Conservation (phyloP, 2,888 invertebrate genomes). For the Penaeus monodon region DNA sequence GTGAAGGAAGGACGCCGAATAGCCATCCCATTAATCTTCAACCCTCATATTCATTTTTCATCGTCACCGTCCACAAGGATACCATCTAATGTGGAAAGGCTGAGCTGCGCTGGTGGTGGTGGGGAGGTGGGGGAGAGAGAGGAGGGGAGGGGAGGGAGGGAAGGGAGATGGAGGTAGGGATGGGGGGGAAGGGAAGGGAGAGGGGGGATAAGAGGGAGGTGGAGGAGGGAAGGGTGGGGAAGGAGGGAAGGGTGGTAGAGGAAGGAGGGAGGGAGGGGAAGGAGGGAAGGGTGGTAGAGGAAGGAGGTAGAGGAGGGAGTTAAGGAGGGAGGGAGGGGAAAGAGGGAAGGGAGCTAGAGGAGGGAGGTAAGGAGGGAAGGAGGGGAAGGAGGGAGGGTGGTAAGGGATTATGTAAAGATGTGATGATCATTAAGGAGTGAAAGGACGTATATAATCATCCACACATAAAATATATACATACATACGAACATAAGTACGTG, state of each 20-base stretch:
- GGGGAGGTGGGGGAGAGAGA: background rate
- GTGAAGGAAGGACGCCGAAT: constrained; percentile 22
- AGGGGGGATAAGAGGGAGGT: background rate
- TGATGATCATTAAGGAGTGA: background rate
- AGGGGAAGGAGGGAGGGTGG: too few relatives aligned
- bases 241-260: background rate
- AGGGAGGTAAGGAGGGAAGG: background rate
- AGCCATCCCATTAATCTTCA: constrained; percentile 41
- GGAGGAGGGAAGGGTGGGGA: background rate
- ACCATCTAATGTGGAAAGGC: constrained; percentile 36
- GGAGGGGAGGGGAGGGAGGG: background rate
- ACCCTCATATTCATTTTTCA: constrained; percentile 43
- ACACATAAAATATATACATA: too few relatives aligned
- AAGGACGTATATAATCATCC: too few relatives aligned
- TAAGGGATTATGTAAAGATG: background rate
- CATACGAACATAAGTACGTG: too few relatives aligned
- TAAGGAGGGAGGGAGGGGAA: too few relatives aligned
- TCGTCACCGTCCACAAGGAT: constrained; percentile 41
- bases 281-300: background rate
- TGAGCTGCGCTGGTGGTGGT: background rate
- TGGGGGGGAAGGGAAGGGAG: too few relatives aligned
- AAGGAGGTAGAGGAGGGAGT: background rate
- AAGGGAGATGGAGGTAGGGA: background rate
- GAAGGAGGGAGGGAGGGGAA: background rate
- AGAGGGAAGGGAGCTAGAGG: background rate